phyloP scores from a whole-genome alignment of 1,140 invertebrate genomes.

The Bombus sibiricus region DNA sequence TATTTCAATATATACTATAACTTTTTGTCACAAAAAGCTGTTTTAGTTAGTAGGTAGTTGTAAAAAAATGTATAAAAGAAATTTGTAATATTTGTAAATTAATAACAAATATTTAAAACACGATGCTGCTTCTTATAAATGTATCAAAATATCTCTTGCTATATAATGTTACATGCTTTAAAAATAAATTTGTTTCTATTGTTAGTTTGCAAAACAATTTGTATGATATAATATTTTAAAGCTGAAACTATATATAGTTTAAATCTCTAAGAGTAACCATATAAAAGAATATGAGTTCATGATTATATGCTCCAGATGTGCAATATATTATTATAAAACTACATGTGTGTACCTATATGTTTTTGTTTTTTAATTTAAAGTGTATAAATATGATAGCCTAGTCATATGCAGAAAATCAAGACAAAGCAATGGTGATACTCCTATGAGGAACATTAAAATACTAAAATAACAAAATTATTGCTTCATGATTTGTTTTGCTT shows the following conservation, averaged over 20 bases:
- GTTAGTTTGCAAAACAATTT: slow-evolving; percentile 41
- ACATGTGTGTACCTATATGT: slow-evolving; percentile 52
- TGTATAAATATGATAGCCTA: slow-evolving; percentile 68
- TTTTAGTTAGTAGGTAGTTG: slow-evolving; percentile 16
- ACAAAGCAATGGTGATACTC: slow-evolving; percentile 77
- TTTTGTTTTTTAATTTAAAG: slow-evolving; percentile 58
- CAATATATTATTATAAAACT: slow-evolving; percentile 67
- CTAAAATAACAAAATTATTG: slow-evolving; percentile 79
- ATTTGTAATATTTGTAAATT: slow-evolving; percentile 59
- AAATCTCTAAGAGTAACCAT: slow-evolving; percentile 51
- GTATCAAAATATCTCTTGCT: slow-evolving; percentile 63
- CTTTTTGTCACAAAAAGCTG: slow-evolving; percentile 21
- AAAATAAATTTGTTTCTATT: slow-evolving; percentile 49
- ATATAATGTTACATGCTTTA: slow-evolving; percentile 41
- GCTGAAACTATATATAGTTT: slow-evolving; percentile 56
- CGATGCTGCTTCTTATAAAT: slow-evolving; percentile 53
- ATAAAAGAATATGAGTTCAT: slow-evolving; percentile 56
- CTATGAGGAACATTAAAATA: slow-evolving; percentile 80
- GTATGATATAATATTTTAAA: slow-evolving; percentile 54
- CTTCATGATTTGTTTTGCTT: slow-evolving; percentile 73
- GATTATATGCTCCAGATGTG: slow-evolving; percentile 60
- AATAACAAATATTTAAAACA: slow-evolving; percentile 62
- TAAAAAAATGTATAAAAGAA: slow-evolving; percentile 61
- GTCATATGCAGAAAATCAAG: slow-evolving; percentile 74
- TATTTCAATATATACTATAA: slow-evolving; percentile 40